Evolutionary conservation across 2,797 vertebrate genomes (phyloP).

Genomic region (Girardinus metallicus): DNA sequence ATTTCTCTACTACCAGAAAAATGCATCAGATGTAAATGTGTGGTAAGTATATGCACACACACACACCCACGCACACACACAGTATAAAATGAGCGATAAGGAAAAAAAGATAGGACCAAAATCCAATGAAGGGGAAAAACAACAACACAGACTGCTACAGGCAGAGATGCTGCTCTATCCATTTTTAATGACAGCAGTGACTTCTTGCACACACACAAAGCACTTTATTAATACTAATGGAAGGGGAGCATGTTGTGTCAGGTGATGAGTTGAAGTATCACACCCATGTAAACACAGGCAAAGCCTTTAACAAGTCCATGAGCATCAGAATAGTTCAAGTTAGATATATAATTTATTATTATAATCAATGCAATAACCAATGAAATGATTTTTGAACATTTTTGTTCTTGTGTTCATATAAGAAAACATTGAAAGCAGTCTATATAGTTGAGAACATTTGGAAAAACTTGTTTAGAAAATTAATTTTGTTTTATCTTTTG

Average conservation of each 20-base stretch:
- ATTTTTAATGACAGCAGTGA: constrained; percentile 75
- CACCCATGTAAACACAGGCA: constrained; percentile 76
- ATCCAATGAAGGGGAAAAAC: constrained; percentile 74
- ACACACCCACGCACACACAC: constrained; percentile 26
- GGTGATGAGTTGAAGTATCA: constrained; percentile 66
- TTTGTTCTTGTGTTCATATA: not conserved
- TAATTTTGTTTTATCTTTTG: not conserved
- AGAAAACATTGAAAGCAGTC: not conserved
- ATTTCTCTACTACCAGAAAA: constrained; percentile 62
- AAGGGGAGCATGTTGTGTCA: constrained; percentile 71
- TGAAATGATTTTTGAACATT: not conserved
- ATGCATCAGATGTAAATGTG: constrained; percentile 65
- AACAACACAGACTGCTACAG: constrained; percentile 73
- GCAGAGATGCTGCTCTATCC: constrained; percentile 64
- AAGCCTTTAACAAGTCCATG: constrained; percentile 63
- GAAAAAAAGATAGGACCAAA: constrained; percentile 41
- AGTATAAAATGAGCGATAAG: constrained; percentile 18
- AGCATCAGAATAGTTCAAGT: not conserved
- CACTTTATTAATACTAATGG: constrained; percentile 77
- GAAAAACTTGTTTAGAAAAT: not conserved
- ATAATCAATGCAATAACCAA: not conserved
- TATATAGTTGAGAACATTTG: not conserved
- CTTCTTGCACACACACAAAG: constrained; percentile 34
- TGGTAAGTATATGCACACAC: constrained; percentile 8
- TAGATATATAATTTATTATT: not conserved